phyloP scores from a whole-genome alignment of 2,797 vertebrate species.

The Manis javanica region DNA sequence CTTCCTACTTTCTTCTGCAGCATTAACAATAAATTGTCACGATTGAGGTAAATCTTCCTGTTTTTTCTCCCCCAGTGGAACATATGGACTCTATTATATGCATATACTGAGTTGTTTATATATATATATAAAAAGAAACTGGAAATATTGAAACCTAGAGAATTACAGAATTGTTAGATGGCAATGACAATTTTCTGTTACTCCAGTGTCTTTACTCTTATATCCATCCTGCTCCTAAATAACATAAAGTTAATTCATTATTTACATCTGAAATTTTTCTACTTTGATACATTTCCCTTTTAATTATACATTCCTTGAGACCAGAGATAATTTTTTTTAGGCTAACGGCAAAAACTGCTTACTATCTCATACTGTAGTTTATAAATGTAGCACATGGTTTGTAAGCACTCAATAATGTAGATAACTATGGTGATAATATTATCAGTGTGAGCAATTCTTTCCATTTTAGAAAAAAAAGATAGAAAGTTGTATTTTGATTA shows the following conservation, averaged over 20 bases:
- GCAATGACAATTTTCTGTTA: background rate
- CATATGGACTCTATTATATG: background rate
- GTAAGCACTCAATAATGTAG: background rate
- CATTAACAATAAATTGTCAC: background rate
- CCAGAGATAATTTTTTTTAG: background rate
- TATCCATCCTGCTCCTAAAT: background rate
- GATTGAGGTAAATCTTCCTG: background rate
- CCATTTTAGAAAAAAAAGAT: constrained; percentile 4
- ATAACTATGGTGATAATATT: constrained; percentile 12
- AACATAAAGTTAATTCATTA: constrained; percentile 21
- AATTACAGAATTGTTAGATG: background rate
- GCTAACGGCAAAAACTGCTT: background rate
- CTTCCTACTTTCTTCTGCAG: background rate
- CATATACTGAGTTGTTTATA: background rate
- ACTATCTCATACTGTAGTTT: background rate
- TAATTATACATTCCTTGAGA: background rate
- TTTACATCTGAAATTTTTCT: background rate
- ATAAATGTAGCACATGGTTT: background rate
- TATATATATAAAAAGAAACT: background rate
- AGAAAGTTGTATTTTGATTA: constrained; percentile 47
- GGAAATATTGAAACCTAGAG: background rate
- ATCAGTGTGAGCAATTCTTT: constrained; percentile 34
- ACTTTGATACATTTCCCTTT: background rate
- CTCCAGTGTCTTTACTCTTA: background rate
- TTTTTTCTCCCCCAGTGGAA: background rate